Conservation (phyloP, 2,797 vertebrate species). For the Hoplostethus atlanticus region DNA sequence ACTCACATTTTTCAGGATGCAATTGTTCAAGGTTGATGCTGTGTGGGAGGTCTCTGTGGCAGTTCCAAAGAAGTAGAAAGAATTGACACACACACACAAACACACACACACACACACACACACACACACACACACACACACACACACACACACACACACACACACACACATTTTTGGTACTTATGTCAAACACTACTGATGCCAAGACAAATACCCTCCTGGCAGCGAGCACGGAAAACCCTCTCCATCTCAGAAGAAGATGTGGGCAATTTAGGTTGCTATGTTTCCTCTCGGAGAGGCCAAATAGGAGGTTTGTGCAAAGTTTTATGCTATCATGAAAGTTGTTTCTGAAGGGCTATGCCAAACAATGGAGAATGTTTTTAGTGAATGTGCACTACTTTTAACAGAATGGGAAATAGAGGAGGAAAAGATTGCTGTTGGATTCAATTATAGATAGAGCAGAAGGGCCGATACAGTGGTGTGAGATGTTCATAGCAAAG, state of each 20-base stretch:
- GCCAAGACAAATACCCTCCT: slow-evolving; percentile 80
- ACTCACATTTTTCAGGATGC: slow-evolving; percentile 39
- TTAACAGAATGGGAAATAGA: slow-evolving; percentile 26
- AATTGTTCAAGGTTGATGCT: slow-evolving; percentile 52
- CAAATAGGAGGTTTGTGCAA: slow-evolving; percentile 43
- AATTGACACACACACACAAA: slow-evolving; percentile 28
- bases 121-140: slow-evolving; percentile 43
- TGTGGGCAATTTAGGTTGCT: slow-evolving; percentile 57
- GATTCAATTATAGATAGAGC: background rate
- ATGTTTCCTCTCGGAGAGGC: slow-evolving; percentile 48
- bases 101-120: slow-evolving; percentile 39
- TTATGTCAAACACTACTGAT: slow-evolving; percentile 57
- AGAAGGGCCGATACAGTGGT: slow-evolving; percentile 20
- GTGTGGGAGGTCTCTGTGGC: slow-evolving; percentile 76
- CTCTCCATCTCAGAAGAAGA: slow-evolving; percentile 57
- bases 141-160: slow-evolving; percentile 16
- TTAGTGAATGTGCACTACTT: slow-evolving; percentile 15
- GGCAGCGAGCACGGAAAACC: slow-evolving; percentile 71
- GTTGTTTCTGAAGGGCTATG: slow-evolving; percentile 28
- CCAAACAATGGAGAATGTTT: slow-evolving; percentile 15
- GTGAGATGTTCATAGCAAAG: slow-evolving; percentile 26
- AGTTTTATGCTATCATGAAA: slow-evolving; percentile 46
- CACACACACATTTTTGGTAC: slow-evolving; percentile 53
- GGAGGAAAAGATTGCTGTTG: background rate
- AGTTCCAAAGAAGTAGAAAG: slow-evolving; percentile 59